Evolutionary conservation across 2,797 vertebrate species (phyloP), one percentile per base, ranked within the genome.

Genomic region (Epinephelus malabaricus): DNA sequence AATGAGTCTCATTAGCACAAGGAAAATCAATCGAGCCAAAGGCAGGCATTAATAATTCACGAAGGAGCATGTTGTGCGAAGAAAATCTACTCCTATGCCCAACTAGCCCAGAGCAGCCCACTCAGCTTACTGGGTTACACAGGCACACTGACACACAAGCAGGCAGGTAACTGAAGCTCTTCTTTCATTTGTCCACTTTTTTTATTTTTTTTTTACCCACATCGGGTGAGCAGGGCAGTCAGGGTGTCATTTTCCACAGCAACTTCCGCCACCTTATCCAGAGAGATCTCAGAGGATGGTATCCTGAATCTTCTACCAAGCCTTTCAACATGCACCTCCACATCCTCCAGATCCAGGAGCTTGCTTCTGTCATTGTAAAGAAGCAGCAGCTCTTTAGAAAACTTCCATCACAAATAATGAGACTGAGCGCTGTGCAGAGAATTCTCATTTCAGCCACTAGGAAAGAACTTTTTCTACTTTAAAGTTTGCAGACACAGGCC

Each of bases 1-100:
- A 96, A 96, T 94, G 94, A 96, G 94, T 67, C 92, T 95, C 95
- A 94, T 96, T 96, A 95, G 80, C 86, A 94, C 92, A 89, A 88
- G 84, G 87, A 91, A 94, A 95, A 94, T 94, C 94, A 93, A 95
- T 94, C 85, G 88, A 88, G 92, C 93, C 86, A 91, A 92, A 82
- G 81, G 92, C 90, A 56, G 71, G 73, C 68, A 92, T 96, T 88
- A 95, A 95, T 92, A 91, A 95, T 96, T 95, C 88, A 95, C 72
- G 49, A 34, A 23, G 70, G 76, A 86, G 74, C 77, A 46, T 77
- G 86, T 83, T 91, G 89, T 77, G 82, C 53, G 54, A 82, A 73
- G 76, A 75, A 81, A 87, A 83, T 45, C 69, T n/a, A 65, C 81
- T 88, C 73, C 19, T 19, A 76, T 78, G 72, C 55, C 65, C 79